These are phyloP conservation scores for Aricia agestis DNA, from an alignment of 1,140 invertebrate species.

Conservation along the genomic window DNA sequence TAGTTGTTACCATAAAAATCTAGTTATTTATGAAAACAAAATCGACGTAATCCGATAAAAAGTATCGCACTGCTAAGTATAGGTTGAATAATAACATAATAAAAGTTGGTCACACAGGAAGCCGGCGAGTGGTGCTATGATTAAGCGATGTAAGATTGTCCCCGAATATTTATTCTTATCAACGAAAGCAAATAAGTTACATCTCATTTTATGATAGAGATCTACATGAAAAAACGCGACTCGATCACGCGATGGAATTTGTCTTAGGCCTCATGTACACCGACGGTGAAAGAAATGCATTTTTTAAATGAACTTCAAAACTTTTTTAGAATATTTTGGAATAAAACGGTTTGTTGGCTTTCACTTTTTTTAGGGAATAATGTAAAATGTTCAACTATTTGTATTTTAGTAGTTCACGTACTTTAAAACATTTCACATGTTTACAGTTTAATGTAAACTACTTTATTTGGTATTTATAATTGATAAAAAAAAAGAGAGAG, in stretches of 20 bases:
- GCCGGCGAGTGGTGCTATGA: constrained; percentile 29
- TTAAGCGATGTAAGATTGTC: constrained; percentile 48
- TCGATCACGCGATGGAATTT: constrained; percentile 36
- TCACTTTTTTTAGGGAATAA: no score
- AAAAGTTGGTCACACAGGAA: constrained; percentile 14
- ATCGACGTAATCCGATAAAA: neutral
- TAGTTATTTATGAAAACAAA: neutral
- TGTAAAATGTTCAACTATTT: no score
- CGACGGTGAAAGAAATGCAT: neutral
- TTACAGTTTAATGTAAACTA: no score
- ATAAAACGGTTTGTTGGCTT: no score
- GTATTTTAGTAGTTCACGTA: no score
- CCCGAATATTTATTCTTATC: constrained; percentile 38
- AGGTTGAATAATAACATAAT: constrained; percentile 12
- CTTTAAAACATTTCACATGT: no score
- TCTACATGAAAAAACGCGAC: constrained; percentile 42
- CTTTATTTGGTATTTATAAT: no score
- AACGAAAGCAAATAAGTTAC: constrained; percentile 49
- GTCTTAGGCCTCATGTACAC: neutral
- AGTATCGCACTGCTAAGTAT: constrained; percentile 4
- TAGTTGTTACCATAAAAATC: no score
- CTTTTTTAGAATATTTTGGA: no score
- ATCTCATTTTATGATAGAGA: constrained; percentile 51
- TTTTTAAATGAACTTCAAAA: no score
- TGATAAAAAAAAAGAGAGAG: no score